Base-by-base conservation (phyloP, 2,797 vertebrate genomes). In the Intellagama lesueurii region DNA sequence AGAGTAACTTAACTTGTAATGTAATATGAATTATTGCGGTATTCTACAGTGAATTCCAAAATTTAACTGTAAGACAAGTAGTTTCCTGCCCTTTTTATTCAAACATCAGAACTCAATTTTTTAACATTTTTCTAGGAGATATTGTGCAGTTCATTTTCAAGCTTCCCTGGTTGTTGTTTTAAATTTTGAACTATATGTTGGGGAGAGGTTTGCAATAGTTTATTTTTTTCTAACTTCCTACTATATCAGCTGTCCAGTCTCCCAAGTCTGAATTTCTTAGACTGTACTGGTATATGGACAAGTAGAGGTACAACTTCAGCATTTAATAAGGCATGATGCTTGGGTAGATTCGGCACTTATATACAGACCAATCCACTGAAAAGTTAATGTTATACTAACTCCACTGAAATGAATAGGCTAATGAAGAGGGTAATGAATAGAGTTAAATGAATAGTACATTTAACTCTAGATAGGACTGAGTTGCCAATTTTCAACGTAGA, bases 21-120 rank as follows among this genome's bases (percentile, higher is more conserved):
- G 35, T 24, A 80, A 44, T 70, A 73, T 83, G 56, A 80, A 64
- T 66, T 79, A 1, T 28, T 49, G 64, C 6, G 12, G 22, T 87
- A 60, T 60, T 52, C 92, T 89, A 70, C 19, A 32, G 5, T 28
- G 22, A 77, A 83, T 69, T 70, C 35, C 49, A n/a, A 81, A 81
- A 73, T 81, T n/a, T 64, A 73, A 79, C 2, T 32, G 12, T 87
- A 89, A 60, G n/a, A 87, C 12, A 81, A 83, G 28, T 9, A 32
- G 26, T 32, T 60, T n/a, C 75, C 47, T 22, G 35, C 12, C 78
- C 28, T 69, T 76, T 69, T n/a, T 19, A 64, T 52, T 24, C 70
- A 28, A 66, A n/a, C 28, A 6, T 86, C 17, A 69, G 0, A 86
- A 11, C 11, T 17, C 60, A 86, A 66, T 73, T 66, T 12, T n/a